Evolutionary conservation across 1,140 invertebrate species (phyloP).

Genomic region (Coenobita brevimanus): DNA sequence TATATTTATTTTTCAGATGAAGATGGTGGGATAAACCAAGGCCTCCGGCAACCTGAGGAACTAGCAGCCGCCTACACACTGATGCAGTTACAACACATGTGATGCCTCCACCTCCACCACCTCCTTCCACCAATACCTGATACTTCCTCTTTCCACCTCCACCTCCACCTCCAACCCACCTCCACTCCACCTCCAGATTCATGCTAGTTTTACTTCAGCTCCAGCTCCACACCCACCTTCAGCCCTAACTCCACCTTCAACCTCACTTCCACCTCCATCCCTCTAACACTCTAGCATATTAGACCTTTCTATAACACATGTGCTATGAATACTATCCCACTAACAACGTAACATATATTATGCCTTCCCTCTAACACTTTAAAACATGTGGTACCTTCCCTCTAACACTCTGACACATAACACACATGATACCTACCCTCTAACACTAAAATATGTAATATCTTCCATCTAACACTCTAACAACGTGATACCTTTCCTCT

Average conservation of each 20-base stretch:
- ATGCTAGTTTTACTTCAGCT: neutral
- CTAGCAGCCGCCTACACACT: constrained; percentile 55
- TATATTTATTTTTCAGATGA: constrained; percentile 31
- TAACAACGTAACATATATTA: too few relatives aligned
- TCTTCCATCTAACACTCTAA: neutral
- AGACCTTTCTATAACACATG: too few relatives aligned
- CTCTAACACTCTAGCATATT: too few relatives aligned
- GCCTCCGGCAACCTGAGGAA: constrained; percentile 40
- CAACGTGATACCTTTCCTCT: neutral
- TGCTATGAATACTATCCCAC: too few relatives aligned
- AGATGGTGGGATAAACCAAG: neutral
- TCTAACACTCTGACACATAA: too few relatives aligned
- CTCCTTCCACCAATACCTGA: neutral
- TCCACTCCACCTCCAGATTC: neutral
- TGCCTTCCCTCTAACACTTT: too few relatives aligned
- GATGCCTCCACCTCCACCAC: neutral
- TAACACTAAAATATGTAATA: neutral
- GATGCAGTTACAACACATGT: constrained; percentile 44
- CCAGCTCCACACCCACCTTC: neutral
- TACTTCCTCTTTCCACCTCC: neutral
- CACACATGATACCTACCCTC: neutral
- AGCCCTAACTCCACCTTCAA: neutral
- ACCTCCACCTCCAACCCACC: neutral
- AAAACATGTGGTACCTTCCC: too few relatives aligned
- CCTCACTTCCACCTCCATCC: too few relatives aligned